These are phyloP conservation scores for Eucidaris tribuloides DNA, from an alignment of 35 echinoderm and acorn worm species.

Conservation along the genomic window DNA sequence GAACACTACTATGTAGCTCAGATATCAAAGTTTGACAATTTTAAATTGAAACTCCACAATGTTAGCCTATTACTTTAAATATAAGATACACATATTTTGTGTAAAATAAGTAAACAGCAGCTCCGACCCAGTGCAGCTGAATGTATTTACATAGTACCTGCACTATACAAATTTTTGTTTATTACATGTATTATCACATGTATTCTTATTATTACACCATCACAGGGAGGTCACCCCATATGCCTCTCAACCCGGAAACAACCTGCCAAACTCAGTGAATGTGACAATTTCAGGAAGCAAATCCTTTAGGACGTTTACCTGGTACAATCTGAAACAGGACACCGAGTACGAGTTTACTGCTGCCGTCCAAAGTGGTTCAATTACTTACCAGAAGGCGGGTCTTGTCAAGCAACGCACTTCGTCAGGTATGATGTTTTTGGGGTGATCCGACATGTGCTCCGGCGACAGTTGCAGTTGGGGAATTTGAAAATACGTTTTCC, in stretches of 20 bases:
- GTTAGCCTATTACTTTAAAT: too few relatives aligned
- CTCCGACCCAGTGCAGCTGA: neutral
- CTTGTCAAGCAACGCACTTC: too few relatives aligned
- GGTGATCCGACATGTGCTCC: too few relatives aligned
- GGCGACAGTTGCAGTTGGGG: too few relatives aligned
- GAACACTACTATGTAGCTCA: too few relatives aligned
- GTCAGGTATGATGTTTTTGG: too few relatives aligned
- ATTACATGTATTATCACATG: neutral
- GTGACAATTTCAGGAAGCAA: too few relatives aligned
- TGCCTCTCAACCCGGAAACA: neutral
- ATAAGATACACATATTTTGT: too few relatives aligned
- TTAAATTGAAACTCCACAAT: neutral
- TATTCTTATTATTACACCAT: neutral
- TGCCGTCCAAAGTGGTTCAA: neutral
- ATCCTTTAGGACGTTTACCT: neutral
- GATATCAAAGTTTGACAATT: too few relatives aligned
- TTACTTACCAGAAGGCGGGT: neutral
- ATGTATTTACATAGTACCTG: too few relatives aligned
- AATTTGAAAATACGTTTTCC: too few relatives aligned
- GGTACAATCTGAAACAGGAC: neutral
- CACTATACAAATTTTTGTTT: neutral
- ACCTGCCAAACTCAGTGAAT: neutral
- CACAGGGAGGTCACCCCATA: neutral
- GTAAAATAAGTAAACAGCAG: too few relatives aligned
- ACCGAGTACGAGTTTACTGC: constrained; percentile 26